A percentile compares a stretch with the other conserved stretches of the same genome.
phyloP scores from a whole-genome alignment of 2,888 invertebrate species.

The Keiferia lycopersicella region DNA sequence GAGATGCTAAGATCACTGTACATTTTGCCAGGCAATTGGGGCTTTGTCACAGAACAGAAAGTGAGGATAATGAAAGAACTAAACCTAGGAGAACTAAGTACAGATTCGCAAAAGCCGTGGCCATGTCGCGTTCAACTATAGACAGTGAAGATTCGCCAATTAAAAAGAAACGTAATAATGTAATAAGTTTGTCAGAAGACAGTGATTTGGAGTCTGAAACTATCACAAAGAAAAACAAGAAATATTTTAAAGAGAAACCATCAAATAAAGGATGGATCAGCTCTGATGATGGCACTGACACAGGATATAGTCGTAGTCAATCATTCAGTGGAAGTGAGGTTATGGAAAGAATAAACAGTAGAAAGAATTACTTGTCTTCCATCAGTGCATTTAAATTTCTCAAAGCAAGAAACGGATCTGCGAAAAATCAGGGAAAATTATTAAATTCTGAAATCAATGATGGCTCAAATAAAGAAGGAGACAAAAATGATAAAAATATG shows the following conservation, averaged over 20 bases:
- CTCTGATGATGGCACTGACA: background rate
- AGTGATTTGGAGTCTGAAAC: background rate
- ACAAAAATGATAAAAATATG: background rate
- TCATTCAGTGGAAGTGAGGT: background rate
- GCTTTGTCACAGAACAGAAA: background rate
- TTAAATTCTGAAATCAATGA: background rate
- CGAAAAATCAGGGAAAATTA: background rate
- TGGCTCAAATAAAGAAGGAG: background rate
- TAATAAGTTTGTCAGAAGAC: background rate
- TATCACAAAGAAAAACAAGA: background rate
- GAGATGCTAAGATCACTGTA: background rate
- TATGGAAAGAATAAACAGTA: background rate
- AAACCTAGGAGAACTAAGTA: background rate
- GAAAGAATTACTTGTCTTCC: background rate
- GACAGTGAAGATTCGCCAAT: background rate
- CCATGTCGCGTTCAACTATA: background rate
- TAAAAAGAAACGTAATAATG: background rate
- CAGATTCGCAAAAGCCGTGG: background rate
- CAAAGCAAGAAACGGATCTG: background rate
- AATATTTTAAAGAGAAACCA: background rate
- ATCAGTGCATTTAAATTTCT: background rate
- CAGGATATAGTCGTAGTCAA: background rate
- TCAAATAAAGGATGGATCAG: background rate
- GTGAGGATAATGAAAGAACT: background rate
- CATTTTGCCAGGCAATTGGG: slow-evolving; percentile 6